Evolutionary conservation across 2,797 vertebrate genomes (phyloP), one percentile per base, ranked within the genome.

Genomic region (Toxotes lorentzi): DNA sequence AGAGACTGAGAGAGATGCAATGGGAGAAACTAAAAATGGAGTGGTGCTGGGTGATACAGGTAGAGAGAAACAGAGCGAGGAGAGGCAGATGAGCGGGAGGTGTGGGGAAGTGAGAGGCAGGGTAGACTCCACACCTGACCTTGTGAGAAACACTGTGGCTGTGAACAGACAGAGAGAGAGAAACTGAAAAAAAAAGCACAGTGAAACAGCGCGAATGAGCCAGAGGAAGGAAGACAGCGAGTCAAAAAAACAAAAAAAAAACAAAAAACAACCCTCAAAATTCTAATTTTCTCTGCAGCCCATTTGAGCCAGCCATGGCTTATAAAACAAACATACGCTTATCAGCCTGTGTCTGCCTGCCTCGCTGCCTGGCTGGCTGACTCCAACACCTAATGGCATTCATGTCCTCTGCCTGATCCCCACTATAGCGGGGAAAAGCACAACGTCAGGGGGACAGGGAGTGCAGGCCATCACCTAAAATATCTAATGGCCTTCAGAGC

Each of bases 351-450:
- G 62, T 88, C 86, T 50, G 76, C 77, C 74, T 70, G 79, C 69
- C 65, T 84, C 8, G 58, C 79, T 81, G 86, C 82, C 73, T 85
- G 67, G 43, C 73, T 84, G 70, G 51, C 83, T 77, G 73, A 81
- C 74, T 85, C 54, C 1, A 48, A 79, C 45, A 73, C 61, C 85
- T 93, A 87, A 91, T 89, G 79, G 82, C 89, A 84, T 79, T 82
- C 91, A 78, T 89, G 92, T 92, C 91, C 91, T 92, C 86, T 72
- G 84, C 83, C 88, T 89, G 91, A 93, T 92, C 87, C 45, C 79
- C 57, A 17, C 88, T 77, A 65, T 43, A 56, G 70, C 5, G 35
- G 72, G 61, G 80, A 69, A 86, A 85, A 85, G 86, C 81, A 77
- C 76, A 61, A 24, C 63, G 67, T 89, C 73, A 78, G 82, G 78